Conservation (phyloP, 2,797 vertebrate species). For the Cyprinodon diabolis region DNA sequence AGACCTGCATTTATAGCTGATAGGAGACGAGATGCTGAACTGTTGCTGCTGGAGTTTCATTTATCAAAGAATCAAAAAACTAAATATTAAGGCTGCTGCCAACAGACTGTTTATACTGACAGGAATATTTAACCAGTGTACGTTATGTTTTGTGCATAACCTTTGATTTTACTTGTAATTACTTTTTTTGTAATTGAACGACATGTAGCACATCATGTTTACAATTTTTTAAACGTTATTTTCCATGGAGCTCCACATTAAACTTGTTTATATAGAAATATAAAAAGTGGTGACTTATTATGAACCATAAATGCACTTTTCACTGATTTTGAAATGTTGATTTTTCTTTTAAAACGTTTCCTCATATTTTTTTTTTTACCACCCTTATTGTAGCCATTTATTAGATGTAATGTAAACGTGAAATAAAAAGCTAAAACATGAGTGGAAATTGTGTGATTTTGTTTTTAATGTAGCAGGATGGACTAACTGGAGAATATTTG, state of each 20-base stretch:
- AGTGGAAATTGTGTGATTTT: slow-evolving; percentile 10
- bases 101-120: slow-evolving; percentile 18
- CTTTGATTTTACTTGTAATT: slow-evolving; percentile 20
- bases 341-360: slow-evolving; percentile 22
- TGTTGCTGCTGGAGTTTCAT: slow-evolving; percentile 56
- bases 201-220: slow-evolving; percentile 66
- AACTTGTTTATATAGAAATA: slow-evolving; percentile 6
- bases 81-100: slow-evolving; percentile 45
- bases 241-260: slow-evolving; percentile 29
- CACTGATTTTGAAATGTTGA: slow-evolving; percentile 5
- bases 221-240: slow-evolving; percentile 51
- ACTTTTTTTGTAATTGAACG: slow-evolving; percentile 25
- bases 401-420: slow-evolving; percentile 44
- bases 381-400: slow-evolving; percentile 10
- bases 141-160: slow-evolving; percentile 37
- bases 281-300: slow-evolving; percentile 30
- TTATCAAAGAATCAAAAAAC: slow-evolving; percentile 33
- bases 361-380: slow-evolving; percentile 19
- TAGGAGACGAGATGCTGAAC: too few relatives aligned
- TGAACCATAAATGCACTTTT: slow-evolving; percentile 64
- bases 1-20: too few relatives aligned
- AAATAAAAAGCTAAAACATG: slow-evolving; percentile 57
- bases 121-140: slow-evolving; percentile 1
- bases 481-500: not conserved
- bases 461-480: not conserved